phyloP scores from a whole-genome alignment of 2,113 vertebrate genomes.

The Scalopus aquaticus region DNA sequence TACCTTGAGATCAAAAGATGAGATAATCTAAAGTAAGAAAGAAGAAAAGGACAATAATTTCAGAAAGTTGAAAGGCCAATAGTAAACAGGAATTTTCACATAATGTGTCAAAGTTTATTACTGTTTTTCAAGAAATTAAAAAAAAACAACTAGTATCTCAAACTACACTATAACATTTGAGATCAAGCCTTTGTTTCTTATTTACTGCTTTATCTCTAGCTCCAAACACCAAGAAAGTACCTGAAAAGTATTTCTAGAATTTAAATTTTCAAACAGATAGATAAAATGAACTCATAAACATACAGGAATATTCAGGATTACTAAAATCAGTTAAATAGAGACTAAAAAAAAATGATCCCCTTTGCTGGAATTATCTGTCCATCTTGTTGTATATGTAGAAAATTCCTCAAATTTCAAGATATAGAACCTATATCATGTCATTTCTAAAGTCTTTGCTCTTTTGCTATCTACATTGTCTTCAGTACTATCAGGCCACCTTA shows the following conservation, averaged over 20 bases:
- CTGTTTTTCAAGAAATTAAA: neutral
- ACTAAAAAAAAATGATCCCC: neutral
- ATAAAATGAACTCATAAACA: neutral
- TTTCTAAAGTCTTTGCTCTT: neutral
- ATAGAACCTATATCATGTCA: neutral
- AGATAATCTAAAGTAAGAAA: neutral
- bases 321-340: neutral
- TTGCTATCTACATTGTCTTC: neutral
- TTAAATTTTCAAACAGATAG: neutral
- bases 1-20: neutral
- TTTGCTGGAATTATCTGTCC: neutral
- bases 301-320: neutral
- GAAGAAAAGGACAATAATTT: neutral
- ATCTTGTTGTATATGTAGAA: neutral
- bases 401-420: neutral
- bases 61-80: neutral
- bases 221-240: neutral
- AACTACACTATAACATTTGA: constrained; percentile 4
- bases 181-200: neutral
- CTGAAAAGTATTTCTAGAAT: neutral
- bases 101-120: neutral
- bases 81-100: neutral
- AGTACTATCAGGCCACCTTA: neutral
- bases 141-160: neutral
- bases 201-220: neutral